These are phyloP conservation scores for Cynoglossus semilaevis DNA, from an alignment of 2,113 vertebrate genomes.

Conservation along the genomic window DNA sequence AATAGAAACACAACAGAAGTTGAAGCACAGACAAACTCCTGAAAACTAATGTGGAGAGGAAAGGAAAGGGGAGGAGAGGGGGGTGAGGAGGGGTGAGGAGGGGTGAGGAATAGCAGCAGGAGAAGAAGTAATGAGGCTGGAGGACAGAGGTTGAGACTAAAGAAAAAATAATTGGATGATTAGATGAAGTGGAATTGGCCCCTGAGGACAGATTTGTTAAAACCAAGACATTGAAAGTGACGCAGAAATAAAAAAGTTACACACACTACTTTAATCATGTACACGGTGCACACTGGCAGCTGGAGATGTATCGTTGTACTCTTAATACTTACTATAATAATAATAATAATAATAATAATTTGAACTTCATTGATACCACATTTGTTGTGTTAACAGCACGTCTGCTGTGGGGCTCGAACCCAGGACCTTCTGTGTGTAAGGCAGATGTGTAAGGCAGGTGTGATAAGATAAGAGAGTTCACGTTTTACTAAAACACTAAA, in stretches of 20 bases:
- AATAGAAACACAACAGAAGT: slow-evolving; percentile 7
- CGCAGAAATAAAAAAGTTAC: not conserved
- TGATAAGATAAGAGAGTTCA: no score
- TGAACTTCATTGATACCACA: not conserved
- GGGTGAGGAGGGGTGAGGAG: not conserved
- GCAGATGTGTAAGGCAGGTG: no score
- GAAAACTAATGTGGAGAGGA: slow-evolving; percentile 58
- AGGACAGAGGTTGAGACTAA: not conserved
- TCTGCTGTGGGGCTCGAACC: no score
- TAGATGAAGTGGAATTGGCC: slow-evolving; percentile 10
- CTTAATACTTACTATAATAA: no score
- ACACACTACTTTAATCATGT: no score
- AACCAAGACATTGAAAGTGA: slow-evolving; percentile 3
- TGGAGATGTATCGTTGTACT: no score
- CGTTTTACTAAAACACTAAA: no score
- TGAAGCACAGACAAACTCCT: slow-evolving; percentile 64
- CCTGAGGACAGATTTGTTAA: slow-evolving; percentile 1
- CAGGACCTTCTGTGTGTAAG: no score
- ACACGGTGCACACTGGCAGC: no score
- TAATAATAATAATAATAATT: not conserved
- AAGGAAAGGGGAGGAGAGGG: slow-evolving; percentile 2
- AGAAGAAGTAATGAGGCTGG: slow-evolving; percentile 16
- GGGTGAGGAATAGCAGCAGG: slow-evolving; percentile 1
- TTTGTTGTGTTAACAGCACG: no score
- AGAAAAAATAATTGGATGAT: not conserved